phyloP scores from a whole-genome alignment of 2,888 invertebrate species.

The Dolichopus griseipennis region DNA sequence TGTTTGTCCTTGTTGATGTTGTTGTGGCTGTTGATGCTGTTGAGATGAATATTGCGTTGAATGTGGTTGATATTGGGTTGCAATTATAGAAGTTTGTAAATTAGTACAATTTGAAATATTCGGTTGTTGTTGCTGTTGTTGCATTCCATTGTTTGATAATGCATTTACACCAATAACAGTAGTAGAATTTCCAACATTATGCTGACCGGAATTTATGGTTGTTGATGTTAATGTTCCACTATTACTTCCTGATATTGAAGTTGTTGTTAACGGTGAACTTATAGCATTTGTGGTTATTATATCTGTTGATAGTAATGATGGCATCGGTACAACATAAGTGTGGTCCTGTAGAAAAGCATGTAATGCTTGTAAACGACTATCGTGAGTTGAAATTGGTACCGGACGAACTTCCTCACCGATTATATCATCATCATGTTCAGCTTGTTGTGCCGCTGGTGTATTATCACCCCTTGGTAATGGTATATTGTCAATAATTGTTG shows the following conservation, averaged over 20 bases:
- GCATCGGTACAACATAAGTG: constrained; percentile 37
- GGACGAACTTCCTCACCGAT: constrained; percentile 42
- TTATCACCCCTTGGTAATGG: constrained; percentile 25
- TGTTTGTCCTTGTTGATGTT: constrained; percentile 7
- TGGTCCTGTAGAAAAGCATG: constrained; percentile 42
- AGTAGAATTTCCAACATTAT: neutral
- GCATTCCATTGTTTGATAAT: constrained; percentile 2
- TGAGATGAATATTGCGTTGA: constrained; percentile 12
- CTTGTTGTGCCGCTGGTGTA: constrained; percentile 19
- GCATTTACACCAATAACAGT: constrained; percentile 11
- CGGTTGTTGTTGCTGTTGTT: constrained; percentile 13
- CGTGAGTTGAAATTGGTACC: constrained; percentile 36
- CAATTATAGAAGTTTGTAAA: constrained; percentile 11
- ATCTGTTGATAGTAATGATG: constrained; percentile 26
- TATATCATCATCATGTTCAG: constrained; percentile 37
- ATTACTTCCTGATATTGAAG: constrained; percentile 15
- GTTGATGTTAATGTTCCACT: constrained; percentile 19
- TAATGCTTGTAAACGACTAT: constrained; percentile 35
- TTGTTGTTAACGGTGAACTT: constrained; percentile 22
- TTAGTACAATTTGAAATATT: constrained; percentile 11
- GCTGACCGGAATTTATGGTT: constrained; percentile 12
- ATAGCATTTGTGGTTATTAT: constrained; percentile 8
- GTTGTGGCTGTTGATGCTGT: constrained; percentile 13
- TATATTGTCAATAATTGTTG: constrained; percentile 25
- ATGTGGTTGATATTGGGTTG: constrained; percentile 15